Conservation (phyloP, 2,888 invertebrate genomes). For the Hirtodrosophila duncani region DNA sequence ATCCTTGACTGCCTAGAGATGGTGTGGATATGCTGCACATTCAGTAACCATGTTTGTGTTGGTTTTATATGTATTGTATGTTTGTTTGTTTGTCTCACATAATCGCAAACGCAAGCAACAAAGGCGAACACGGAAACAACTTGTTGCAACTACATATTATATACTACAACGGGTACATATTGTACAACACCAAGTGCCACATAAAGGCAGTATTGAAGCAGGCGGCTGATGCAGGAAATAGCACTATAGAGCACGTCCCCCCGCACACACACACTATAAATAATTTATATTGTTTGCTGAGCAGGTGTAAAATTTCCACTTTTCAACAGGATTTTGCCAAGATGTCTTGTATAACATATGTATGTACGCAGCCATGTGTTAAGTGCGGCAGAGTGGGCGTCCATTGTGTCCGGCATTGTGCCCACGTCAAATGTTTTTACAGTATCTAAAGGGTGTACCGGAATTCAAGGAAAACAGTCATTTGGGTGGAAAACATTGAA, state of each 20-base stretch:
- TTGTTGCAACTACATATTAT: constrained; percentile 57
- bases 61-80: constrained; percentile 18
- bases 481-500: too few relatives aligned
- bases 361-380: too few relatives aligned
- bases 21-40: constrained; percentile 46
- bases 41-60: constrained; percentile 44
- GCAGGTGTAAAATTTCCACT: constrained; percentile 54
- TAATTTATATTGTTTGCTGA: constrained; percentile 61
- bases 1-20: constrained; percentile 25
- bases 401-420: too few relatives aligned
- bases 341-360: too few relatives aligned
- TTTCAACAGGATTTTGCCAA: constrained; percentile 13
- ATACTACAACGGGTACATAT: constrained; percentile 12
- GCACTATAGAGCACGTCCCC: background rate
- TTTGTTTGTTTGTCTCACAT: constrained; percentile 37
- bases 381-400: too few relatives aligned
- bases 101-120: constrained; percentile 42
- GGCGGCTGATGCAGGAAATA: too few relatives aligned
- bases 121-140: constrained; percentile 68
- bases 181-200: constrained; percentile 19
- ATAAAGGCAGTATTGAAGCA: too few relatives aligned
- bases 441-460: too few relatives aligned
- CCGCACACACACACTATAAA: constrained; percentile 54
- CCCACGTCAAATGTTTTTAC: too few relatives aligned
- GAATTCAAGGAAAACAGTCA: too few relatives aligned